Evolutionary conservation across 2,113 vertebrate species (phyloP).

Genomic region (Elaphurus davidianus): DNA sequence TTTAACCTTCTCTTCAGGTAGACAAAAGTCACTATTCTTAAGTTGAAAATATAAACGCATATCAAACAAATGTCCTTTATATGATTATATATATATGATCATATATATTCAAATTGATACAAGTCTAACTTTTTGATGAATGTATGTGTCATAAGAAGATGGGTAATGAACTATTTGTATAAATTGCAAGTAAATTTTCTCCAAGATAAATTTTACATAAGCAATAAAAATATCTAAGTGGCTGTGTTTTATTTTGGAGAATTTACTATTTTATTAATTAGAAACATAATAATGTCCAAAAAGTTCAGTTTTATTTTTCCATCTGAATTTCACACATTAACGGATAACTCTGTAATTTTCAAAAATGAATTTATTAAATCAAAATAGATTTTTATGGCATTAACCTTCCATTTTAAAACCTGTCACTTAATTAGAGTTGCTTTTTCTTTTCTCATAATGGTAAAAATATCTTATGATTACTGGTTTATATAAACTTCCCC

Average conservation of each 20-base stretch:
- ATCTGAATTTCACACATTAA: slow-evolving; percentile 61
- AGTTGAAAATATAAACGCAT: neutral
- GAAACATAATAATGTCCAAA: neutral
- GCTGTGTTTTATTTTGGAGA: neutral
- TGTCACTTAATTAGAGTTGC: slow-evolving; percentile 51
- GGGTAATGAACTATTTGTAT: neutral
- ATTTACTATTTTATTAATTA: slow-evolving; percentile 24
- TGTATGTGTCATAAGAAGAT: neutral
- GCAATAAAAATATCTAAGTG: slow-evolving; percentile 10
- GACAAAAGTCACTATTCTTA: neutral
- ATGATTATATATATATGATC: neutral
- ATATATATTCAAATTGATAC: neutral
- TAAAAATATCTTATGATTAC: slow-evolving; percentile 52
- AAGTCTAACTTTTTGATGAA: neutral
- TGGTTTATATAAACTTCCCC: neutral
- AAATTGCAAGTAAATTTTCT: neutral
- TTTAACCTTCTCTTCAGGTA: neutral
- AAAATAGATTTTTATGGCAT: slow-evolving; percentile 59
- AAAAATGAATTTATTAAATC: slow-evolving; percentile 46
- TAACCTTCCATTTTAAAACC: slow-evolving; percentile 57
- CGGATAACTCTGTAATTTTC: slow-evolving; percentile 31
- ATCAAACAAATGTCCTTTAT: neutral
- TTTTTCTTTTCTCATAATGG: slow-evolving; percentile 52
- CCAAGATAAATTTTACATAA: neutral
- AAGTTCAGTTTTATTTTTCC: slow-evolving; percentile 22